Percentiles rank a stretch among this genome's conserved stretches.
Evolutionary conservation across 2,113 vertebrate species (phyloP).

Genomic region (Gymnarchus niloticus): DNA sequence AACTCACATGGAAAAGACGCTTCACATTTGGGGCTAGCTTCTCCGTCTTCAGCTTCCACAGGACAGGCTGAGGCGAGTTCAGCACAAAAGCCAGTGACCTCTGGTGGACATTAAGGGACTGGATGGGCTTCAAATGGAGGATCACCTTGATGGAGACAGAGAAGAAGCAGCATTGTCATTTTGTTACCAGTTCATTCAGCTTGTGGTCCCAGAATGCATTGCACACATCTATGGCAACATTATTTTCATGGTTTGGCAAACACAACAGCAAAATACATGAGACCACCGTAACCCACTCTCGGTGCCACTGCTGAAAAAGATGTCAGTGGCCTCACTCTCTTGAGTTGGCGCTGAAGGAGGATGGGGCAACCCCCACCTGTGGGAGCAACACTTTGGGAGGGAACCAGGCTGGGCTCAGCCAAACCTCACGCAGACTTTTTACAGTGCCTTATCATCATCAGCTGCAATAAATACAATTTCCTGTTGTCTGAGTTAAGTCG

Average conservation of each 20-base stretch:
- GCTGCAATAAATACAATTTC: conserved; percentile 16
- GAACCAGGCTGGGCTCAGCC: background rate
- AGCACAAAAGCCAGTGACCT: conserved; percentile 88
- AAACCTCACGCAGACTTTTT: conserved; percentile 12
- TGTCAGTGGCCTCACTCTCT: background rate
- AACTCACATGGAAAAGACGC: conserved; percentile 88
- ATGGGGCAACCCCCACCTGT: conserved; percentile 23
- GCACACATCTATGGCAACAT: background rate
- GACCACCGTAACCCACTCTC: background rate
- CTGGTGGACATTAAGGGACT: conserved; percentile 76
- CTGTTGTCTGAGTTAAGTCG: background rate
- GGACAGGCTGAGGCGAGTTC: conserved; percentile 75
- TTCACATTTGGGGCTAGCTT: conserved; percentile 70
- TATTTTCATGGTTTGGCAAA: conserved; percentile 44
- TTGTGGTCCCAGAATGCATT: background rate
- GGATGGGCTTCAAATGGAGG: conserved; percentile 86
- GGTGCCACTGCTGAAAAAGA: background rate
- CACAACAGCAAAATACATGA: background rate
- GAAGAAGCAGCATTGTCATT: background rate
- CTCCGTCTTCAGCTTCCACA: conserved; percentile 84
- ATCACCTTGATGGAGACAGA: conserved; percentile 63
- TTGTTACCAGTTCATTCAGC: background rate
- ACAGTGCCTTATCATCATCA: conserved; percentile 25
- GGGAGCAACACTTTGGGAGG: conserved; percentile 19
- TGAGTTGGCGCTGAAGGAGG: background rate